Conservation (phyloP, 2,888 invertebrate species). For the Ennomos quercinarius region DNA sequence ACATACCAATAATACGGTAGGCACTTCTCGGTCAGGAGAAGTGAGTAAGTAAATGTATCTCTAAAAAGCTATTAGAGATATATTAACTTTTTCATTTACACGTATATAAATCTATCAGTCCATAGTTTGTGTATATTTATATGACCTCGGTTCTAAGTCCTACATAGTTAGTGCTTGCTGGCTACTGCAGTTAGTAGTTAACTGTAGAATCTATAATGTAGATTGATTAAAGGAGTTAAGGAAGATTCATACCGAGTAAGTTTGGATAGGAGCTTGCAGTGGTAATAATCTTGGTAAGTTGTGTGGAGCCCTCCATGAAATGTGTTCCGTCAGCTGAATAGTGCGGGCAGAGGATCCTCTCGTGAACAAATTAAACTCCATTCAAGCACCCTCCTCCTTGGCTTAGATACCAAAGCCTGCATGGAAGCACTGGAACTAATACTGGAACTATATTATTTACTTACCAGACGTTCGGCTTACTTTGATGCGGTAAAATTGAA, state of each 20-base stretch:
- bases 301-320: slow-evolving; percentile 50
- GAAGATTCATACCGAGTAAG: slow-evolving; percentile 46
- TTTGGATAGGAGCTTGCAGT: slow-evolving; percentile 45
- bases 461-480: background rate
- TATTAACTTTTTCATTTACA: too few relatives aligned
- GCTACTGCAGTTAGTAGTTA: slow-evolving; percentile 17
- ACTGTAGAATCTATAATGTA: slow-evolving; percentile 33
- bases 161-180: slow-evolving; percentile 37
- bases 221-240: slow-evolving; percentile 40
- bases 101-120: too few relatives aligned
- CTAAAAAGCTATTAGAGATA: too few relatives aligned
- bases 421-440: background rate
- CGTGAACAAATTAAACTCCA: slow-evolving; percentile 59
- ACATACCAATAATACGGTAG: too few relatives aligned
- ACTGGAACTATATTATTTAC: slow-evolving; percentile 8
- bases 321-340: slow-evolving; percentile 55
- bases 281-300: slow-evolving; percentile 49
- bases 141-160: slow-evolving; percentile 35
- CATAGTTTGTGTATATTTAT: slow-evolving; percentile 26
- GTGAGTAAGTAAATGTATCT: too few relatives aligned
- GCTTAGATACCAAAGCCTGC: slow-evolving; percentile 39
- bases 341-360: slow-evolving; percentile 43
- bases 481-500: too few relatives aligned
- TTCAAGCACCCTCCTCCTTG: slow-evolving; percentile 48
- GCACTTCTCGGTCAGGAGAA: too few relatives aligned